A percentile compares a stretch with the other conserved stretches of the same genome.
Conservation (phyloP, 30 jellyfish, hydroid and myxozoan species). For the Pseudorhiza aurosa region DNA sequence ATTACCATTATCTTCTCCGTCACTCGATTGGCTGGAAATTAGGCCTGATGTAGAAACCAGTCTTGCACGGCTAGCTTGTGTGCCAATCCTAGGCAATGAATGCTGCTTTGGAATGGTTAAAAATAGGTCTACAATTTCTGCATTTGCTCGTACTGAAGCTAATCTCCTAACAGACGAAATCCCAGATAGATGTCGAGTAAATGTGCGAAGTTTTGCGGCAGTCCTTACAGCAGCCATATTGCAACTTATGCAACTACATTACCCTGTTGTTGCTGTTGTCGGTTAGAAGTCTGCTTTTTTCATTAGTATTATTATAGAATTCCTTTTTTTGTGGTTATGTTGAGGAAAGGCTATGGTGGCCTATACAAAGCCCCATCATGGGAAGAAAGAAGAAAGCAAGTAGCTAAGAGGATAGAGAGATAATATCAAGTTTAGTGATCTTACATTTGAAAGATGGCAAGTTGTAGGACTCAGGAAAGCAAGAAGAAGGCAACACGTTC, state of each 20-base stretch:
- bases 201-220: not conserved
- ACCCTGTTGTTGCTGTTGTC: not conserved
- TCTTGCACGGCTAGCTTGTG: not conserved
- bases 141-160: not conserved
- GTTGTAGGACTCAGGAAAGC: no score
- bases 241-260: not conserved
- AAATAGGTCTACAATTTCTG: not conserved
- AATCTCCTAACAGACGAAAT: not conserved
- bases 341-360: no score
- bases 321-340: no score
- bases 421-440: no score
- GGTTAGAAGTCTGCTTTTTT: no score
- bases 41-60: slow-evolving; percentile 4
- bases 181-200: not conserved
- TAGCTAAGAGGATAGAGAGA: no score
- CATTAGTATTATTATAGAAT: no score
- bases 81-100: not conserved
- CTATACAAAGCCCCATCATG: no score
- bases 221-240: slow-evolving; percentile 9
- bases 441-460: no score
- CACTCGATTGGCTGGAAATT: slow-evolving; percentile 27
- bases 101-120: no score
- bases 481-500: no score
- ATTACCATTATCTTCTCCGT: slow-evolving; percentile 34
- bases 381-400: no score